Conservation (phyloP, 2,888 invertebrate genomes). For the Neoscelio sp. region DNA sequence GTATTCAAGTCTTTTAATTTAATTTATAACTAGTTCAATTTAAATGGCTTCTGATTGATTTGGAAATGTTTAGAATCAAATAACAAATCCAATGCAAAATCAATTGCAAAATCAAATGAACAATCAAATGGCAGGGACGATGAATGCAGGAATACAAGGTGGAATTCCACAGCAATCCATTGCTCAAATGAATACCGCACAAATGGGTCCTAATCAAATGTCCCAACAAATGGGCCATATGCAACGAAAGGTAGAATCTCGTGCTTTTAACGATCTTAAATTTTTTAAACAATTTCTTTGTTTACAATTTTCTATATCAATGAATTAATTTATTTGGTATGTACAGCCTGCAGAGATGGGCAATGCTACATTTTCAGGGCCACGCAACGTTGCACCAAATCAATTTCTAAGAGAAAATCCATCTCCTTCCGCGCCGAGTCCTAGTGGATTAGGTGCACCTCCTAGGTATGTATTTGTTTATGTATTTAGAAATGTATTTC, state of each 20-base stretch:
- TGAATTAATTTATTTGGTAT: neutral
- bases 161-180: constrained; percentile 79
- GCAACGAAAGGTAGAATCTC: constrained; percentile 79
- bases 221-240: constrained; percentile 84
- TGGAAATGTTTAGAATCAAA: constrained; percentile 75
- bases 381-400: constrained; percentile 88
- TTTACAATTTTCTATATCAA: constrained; percentile 11
- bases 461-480: constrained; percentile 71
- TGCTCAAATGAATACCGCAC: constrained; percentile 80
- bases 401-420: constrained; percentile 93
- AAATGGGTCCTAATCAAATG: constrained; percentile 79
- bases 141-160: constrained; percentile 77
- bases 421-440: constrained; percentile 90
- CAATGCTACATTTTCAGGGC: constrained; percentile 83
- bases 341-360: constrained; percentile 83
- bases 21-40: neutral
- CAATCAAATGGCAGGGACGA: constrained; percentile 79
- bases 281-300: neutral
- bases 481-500: no score
- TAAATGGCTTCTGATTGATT: neutral
- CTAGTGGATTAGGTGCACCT: constrained; percentile 86
- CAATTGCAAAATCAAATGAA: constrained; percentile 80
- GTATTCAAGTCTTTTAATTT: no score
- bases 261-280: no score
- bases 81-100: constrained; percentile 77